Evolutionary conservation across 1,140 invertebrate species (phyloP).

Genomic region (Fopius arisanus): DNA sequence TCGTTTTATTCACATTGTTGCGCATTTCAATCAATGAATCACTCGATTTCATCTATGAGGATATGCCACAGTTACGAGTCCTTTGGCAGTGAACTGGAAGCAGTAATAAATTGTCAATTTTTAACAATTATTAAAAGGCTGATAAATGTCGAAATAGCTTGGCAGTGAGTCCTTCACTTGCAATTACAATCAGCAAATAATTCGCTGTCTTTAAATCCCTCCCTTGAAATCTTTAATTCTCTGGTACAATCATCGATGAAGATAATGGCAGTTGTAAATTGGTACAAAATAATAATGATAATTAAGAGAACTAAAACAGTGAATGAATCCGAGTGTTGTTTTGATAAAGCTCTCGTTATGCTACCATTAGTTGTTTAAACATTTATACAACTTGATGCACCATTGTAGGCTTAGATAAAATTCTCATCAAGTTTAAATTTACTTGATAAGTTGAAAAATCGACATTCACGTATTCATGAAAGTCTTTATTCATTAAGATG

Average conservation of each 20-base stretch:
- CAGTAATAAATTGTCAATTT: conserved; percentile 31
- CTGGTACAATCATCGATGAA: neutral
- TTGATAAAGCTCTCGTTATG: conserved; percentile 30
- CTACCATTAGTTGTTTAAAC: conserved; percentile 31
- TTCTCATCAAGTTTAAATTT: neutral
- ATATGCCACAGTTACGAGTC: conserved; percentile 37
- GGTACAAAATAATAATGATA: neutral
- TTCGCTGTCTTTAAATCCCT: neutral
- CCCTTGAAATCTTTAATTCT: neutral
- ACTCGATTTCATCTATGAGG: too few species aligned
- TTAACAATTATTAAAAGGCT: conserved; percentile 8
- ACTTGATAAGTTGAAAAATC: neutral
- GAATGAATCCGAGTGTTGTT: conserved; percentile 2
- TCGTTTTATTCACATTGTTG: neutral
- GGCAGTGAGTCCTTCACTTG: conserved; percentile 42
- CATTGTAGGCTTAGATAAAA: conserved; percentile 4
- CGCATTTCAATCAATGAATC: conserved; percentile 8
- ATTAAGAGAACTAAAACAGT: neutral
- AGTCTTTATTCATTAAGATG: too few species aligned
- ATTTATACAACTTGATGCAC: conserved; percentile 28
- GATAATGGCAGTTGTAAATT: neutral
- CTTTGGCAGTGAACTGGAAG: conserved; percentile 51
- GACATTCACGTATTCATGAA: neutral
- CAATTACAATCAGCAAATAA: neutral
- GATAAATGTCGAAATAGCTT: conserved; percentile 1